Evolutionary conservation across 2,113 vertebrate species (phyloP), one percentile per base, ranked within the genome.

Genomic region (Rhabdomys dilectus): DNA sequence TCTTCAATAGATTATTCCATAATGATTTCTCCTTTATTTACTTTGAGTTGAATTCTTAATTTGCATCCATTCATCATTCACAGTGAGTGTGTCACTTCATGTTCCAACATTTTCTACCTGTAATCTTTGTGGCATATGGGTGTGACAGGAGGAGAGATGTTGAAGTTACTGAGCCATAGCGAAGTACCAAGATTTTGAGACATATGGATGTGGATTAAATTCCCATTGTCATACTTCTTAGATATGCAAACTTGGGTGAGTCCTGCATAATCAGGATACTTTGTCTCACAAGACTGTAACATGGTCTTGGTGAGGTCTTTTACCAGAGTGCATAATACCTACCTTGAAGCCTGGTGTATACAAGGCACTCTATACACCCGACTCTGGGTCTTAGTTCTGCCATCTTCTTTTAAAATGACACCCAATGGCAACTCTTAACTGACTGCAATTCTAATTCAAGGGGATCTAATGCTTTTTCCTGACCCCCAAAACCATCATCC

Each of bases 271-370:
- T 56, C 62, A 39, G 4, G 4, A 39, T 29, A 51, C 34, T 88
- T 88, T 39, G 6, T 78, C 24, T 88, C 56, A 42, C 11, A 56
- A 39, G 56, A 39, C 1, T n/a, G 9, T 56, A 53, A 60, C 16
- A 3, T 9, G 19, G 1, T 21, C 26, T 78, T 13, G 39, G 5
- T 89, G 45, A 92, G n/a, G 62, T 45, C 80, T 81, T 62, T 34
- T 1, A 6, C 2, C 11, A 39, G 70, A 16, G 2, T 34, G 5
- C 4, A 16, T 70, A 66, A 3, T 24, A 64, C 5, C 34, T 12
- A 88, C 5, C 4, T 34, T 42, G 58, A 29, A 68, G n/a, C 62
- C 24, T 34, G 81, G 22, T 19, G 1, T 39, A 76, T 5, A 70
- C 5, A 6, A 39, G 3, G 15, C 68, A 15, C 16, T 58, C 6